These are phyloP conservation scores for Spongia lamella DNA, from an alignment of 37 sponge, comb jelly and placozoan genomes.

Conservation along the genomic window DNA sequence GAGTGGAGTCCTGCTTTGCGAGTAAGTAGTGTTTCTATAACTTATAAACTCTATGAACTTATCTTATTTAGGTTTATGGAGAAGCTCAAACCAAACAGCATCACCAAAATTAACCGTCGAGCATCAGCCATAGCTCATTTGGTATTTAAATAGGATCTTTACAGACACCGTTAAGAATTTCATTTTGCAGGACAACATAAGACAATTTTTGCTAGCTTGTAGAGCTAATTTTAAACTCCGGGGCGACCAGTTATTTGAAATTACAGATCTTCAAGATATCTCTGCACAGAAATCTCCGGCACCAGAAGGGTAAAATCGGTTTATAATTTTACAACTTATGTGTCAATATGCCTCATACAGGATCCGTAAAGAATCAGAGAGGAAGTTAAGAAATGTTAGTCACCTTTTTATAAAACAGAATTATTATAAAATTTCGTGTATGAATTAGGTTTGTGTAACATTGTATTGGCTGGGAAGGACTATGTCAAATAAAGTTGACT, in stretches of 20 bases:
- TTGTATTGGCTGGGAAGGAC: slow-evolving; percentile 83
- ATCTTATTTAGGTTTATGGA: slow-evolving; percentile 61
- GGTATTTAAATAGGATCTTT: slow-evolving; percentile 27
- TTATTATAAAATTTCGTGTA: neutral
- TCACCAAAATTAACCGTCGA: slow-evolving; percentile 59
- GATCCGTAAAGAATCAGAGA: slow-evolving; percentile 37
- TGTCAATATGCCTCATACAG: slow-evolving; percentile 1
- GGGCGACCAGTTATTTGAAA: slow-evolving; percentile 78
- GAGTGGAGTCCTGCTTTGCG: slow-evolving; percentile 83
- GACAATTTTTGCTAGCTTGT: slow-evolving; percentile 74
- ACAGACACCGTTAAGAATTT: neutral
- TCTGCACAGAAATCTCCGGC: slow-evolving; percentile 7
- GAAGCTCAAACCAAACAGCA: slow-evolving; percentile 60
- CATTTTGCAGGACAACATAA: slow-evolving; percentile 71
- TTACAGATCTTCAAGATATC: slow-evolving; percentile 71
- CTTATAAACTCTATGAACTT: neutral
- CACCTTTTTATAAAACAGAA: neutral
- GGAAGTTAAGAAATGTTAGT: slow-evolving; percentile 65
- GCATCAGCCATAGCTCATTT: slow-evolving; percentile 65
- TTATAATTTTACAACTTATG: neutral
- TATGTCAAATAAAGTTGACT: slow-evolving; percentile 42
- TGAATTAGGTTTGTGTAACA: slow-evolving; percentile 68
- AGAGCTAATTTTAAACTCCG: slow-evolving; percentile 59
- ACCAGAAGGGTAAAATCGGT: slow-evolving; percentile 31
- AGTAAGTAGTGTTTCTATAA: slow-evolving; percentile 64